Conservation (phyloP, 2,797 vertebrate genomes). For the Chiloscyllium punctatum region DNA sequence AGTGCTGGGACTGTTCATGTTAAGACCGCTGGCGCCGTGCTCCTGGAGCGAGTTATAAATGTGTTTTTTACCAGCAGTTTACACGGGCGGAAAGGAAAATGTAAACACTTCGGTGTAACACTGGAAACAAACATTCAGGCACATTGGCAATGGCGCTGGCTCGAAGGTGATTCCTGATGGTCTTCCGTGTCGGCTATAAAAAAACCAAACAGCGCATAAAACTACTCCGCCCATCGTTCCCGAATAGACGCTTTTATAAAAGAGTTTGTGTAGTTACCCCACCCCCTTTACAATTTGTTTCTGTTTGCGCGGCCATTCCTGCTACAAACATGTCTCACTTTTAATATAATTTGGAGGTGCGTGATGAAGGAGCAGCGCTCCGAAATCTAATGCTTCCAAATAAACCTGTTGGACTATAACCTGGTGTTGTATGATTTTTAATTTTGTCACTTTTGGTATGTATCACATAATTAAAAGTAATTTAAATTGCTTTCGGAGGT, state of each 20-base stretch:
- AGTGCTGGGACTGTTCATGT: too few relatives aligned
- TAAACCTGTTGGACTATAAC: too few relatives aligned
- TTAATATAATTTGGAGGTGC: not conserved
- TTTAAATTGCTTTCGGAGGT: not conserved
- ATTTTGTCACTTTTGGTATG: not conserved
- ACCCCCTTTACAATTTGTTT: too few relatives aligned
- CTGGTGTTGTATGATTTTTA: too few relatives aligned
- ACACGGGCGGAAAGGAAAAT: not conserved
- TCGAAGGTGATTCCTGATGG: not conserved
- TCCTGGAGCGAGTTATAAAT: not conserved
- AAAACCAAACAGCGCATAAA: not conserved
- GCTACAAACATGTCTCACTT: too few relatives aligned
- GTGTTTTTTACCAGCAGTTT: not conserved
- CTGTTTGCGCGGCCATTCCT: not conserved
- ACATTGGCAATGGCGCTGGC: not conserved
- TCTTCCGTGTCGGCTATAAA: too few relatives aligned
- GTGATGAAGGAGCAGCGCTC: too few relatives aligned
- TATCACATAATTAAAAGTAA: not conserved
- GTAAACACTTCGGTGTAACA: not conserved
- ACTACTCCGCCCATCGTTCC: not conserved
- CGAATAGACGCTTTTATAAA: too few relatives aligned
- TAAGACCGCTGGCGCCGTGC: slow-evolving; percentile 16
- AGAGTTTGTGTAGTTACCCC: not conserved
- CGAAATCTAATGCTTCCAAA: too few relatives aligned
- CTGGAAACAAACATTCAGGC: not conserved